Conservation (phyloP, 2,888 invertebrate species). For the Scaeva pyrastri region DNA sequence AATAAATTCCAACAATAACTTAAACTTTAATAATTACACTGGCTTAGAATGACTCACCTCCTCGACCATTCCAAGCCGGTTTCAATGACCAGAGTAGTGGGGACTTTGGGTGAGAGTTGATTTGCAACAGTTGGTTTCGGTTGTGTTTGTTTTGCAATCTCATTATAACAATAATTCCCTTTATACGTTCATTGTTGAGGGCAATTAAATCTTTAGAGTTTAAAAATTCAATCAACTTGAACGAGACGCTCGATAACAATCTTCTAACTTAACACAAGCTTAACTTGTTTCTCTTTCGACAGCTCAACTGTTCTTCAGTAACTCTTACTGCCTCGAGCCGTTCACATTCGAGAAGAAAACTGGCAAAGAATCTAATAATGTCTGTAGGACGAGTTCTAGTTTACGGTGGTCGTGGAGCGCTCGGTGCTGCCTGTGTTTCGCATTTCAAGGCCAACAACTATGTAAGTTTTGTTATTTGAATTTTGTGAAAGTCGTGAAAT, state of each 20-base stretch:
- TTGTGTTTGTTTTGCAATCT: constrained; percentile 38
- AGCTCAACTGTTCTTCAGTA: constrained; percentile 63
- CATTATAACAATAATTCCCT: constrained; percentile 34
- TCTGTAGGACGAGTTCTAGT: constrained; percentile 91
- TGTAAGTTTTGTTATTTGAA: constrained; percentile 85
- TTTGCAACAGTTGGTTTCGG: constrained; percentile 72
- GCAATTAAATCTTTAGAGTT: constrained; percentile 30
- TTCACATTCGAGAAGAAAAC: constrained; percentile 59
- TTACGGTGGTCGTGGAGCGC: constrained; percentile 98
- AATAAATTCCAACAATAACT: constrained; percentile 14
- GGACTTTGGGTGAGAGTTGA: constrained; percentile 26
- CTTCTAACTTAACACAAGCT: constrained; percentile 30
- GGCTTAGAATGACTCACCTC: constrained; percentile 44
- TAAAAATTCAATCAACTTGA: constrained; percentile 10
- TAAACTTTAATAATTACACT: constrained; percentile 13
- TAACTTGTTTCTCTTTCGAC: constrained; percentile 22
- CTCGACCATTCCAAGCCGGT: constrained; percentile 31
- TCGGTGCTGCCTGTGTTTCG: constrained; percentile 94
- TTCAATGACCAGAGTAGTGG: constrained; percentile 18
- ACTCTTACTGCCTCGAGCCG: constrained; percentile 51
- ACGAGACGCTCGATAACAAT: constrained; percentile 18
- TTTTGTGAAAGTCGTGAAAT: constrained; percentile 11
- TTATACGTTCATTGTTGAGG: constrained; percentile 11
- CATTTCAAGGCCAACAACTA: constrained; percentile 95
- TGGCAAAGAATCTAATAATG: constrained; percentile 82